Conservation (phyloP, 2,113 vertebrate genomes). For the Malurus elegans region DNA sequence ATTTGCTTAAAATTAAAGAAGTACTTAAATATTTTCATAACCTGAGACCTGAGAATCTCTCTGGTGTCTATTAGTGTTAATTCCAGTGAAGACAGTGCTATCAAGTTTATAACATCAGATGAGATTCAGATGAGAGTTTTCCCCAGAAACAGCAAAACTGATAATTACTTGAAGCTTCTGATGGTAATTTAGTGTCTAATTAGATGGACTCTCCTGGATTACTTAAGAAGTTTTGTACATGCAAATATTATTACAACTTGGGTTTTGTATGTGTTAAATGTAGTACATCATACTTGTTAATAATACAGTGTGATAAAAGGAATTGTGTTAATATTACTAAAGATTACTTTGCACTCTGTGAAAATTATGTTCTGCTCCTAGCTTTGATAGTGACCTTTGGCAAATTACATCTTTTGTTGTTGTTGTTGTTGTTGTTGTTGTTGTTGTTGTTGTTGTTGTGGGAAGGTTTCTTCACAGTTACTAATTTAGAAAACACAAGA, state of each 20-base stretch:
- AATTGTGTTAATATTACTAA: neutral
- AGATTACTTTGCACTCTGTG: neutral
- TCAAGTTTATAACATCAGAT: neutral
- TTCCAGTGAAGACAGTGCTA: neutral
- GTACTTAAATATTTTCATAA: neutral
- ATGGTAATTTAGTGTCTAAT: constrained; percentile 10
- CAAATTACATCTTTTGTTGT: neutral
- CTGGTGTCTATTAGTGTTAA: neutral
- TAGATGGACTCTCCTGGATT: neutral
- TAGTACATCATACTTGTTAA: neutral
- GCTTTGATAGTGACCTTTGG: neutral
- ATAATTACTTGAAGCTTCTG: constrained; percentile 4
- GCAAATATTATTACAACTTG: neutral
- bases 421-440: neutral
- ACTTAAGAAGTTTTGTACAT: neutral
- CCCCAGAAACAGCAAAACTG: neutral
- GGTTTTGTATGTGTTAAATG: neutral
- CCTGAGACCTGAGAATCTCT: neutral
- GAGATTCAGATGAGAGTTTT: neutral
- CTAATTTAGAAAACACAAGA: neutral
- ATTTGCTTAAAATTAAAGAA: neutral
- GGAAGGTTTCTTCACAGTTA: neutral
- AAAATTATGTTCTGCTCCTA: neutral
- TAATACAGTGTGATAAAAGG: neutral
- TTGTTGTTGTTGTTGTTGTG: neutral